phyloP scores from a whole-genome alignment of 2,888 invertebrate species.

The Lordiphosa andalusiaca region DNA sequence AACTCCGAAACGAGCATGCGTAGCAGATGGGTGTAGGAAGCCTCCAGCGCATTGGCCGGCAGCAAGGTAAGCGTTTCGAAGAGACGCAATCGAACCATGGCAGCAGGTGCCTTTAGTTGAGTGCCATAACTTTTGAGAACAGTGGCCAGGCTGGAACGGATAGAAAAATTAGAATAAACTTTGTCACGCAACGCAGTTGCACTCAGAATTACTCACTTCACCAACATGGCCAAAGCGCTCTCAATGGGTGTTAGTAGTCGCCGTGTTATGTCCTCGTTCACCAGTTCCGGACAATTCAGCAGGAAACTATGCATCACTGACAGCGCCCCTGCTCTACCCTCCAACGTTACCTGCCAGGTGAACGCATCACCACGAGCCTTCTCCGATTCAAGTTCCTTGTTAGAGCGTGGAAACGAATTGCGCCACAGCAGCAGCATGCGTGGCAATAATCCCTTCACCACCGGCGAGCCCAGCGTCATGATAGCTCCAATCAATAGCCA shows the following conservation, averaged over 20 bases:
- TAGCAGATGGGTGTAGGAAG: constrained; percentile 91
- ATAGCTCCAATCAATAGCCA: constrained; percentile 98
- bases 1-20: constrained; percentile 96
- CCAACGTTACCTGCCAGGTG: constrained; percentile 99
- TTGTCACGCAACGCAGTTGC: neutral
- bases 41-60: constrained; percentile 90
- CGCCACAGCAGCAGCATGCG: constrained; percentile 97
- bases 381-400: constrained; percentile 98
- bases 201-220: constrained; percentile 85
- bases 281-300: constrained; percentile 92
- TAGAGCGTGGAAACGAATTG: constrained; percentile 97
- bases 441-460: constrained; percentile 94
- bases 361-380: constrained; percentile 97
- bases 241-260: constrained; percentile 95
- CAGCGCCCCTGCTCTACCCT: constrained; percentile 97
- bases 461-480: constrained; percentile 96
- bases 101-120: constrained; percentile 95
- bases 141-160: constrained; percentile 85
- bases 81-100: constrained; percentile 94
- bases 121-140: constrained; percentile 94
- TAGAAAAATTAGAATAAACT: neutral
- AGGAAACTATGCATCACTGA: constrained; percentile 97
- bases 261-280: constrained; percentile 94
- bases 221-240: constrained; percentile 95
- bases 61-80: constrained; percentile 92